Evolutionary conservation across 2,888 invertebrate genomes (phyloP).

Genomic region (Carpatolechia fugitivella): DNA sequence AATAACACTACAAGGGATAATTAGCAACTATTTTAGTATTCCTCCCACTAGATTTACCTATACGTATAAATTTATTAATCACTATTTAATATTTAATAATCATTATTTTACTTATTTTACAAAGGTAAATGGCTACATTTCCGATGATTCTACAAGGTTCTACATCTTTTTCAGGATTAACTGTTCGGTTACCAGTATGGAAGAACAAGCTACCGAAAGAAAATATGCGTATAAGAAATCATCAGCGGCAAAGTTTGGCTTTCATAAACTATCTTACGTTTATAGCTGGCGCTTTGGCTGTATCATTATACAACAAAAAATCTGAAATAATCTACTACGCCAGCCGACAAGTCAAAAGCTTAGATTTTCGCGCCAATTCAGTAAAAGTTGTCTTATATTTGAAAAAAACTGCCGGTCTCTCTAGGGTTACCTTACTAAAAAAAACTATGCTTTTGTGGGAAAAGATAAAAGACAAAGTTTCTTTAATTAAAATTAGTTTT

Average conservation of each 20-base stretch:
- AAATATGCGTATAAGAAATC: not conserved
- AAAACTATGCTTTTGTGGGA: constrained; percentile 26
- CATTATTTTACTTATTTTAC: no score
- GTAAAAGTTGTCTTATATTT: constrained; percentile 22
- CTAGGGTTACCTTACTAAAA: constrained; percentile 29
- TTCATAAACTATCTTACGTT: constrained; percentile 47
- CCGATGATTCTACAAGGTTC: no score
- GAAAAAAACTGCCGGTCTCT: constrained; percentile 31
- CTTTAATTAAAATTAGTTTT: not conserved
- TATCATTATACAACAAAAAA: constrained; percentile 48
- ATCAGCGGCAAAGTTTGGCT: constrained; percentile 3
- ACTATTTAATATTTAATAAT: no score
- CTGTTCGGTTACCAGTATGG: not conserved
- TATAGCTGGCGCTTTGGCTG: constrained; percentile 46
- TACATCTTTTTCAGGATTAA: not conserved
- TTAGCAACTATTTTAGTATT: no score
- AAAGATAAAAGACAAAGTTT: constrained; percentile 11
- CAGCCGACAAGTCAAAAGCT: constrained; percentile 31
- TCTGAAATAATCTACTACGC: constrained; percentile 37
- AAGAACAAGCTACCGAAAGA: not conserved
- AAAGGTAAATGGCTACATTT: no score
- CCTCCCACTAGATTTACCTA: no score
- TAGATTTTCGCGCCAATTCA: constrained; percentile 24
- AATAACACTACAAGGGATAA: no score
- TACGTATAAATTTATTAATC: no score